Conservation (phyloP, 2,113 vertebrate genomes). For the Acanthisitta chloris region DNA sequence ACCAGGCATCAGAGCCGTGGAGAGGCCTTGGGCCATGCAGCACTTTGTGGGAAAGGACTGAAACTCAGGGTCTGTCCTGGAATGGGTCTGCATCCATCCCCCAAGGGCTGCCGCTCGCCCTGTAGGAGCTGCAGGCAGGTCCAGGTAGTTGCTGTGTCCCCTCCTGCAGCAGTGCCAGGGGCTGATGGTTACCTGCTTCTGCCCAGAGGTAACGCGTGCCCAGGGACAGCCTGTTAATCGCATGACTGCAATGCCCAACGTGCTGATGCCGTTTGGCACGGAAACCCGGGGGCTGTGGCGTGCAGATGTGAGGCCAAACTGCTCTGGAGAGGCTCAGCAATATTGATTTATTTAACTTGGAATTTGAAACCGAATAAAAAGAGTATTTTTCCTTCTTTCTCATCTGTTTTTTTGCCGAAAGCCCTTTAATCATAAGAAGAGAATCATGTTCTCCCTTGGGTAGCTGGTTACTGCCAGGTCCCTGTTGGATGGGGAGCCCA, state of each 20-base stretch:
- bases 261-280: neutral
- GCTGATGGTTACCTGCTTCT: neutral
- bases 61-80: neutral
- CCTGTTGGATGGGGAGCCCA: neutral
- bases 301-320: neutral
- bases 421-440: neutral
- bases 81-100: fast-evolving
- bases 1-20: fast-evolving
- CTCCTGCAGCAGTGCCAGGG: neutral
- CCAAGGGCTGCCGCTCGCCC: neutral
- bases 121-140: neutral
- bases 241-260: fast-evolving
- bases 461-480: neutral
- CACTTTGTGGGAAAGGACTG: neutral
- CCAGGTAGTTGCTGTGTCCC: neutral
- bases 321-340: neutral
- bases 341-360: neutral
- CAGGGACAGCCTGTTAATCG: neutral
- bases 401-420: neutral
- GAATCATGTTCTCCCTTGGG: fast-evolving
- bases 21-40: neutral
- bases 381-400: neutral
- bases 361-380: neutral
- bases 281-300: neutral
- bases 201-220: neutral